phyloP scores from a whole-genome alignment of 2,888 invertebrate species.

The Glyphotaelius pellucidus region DNA sequence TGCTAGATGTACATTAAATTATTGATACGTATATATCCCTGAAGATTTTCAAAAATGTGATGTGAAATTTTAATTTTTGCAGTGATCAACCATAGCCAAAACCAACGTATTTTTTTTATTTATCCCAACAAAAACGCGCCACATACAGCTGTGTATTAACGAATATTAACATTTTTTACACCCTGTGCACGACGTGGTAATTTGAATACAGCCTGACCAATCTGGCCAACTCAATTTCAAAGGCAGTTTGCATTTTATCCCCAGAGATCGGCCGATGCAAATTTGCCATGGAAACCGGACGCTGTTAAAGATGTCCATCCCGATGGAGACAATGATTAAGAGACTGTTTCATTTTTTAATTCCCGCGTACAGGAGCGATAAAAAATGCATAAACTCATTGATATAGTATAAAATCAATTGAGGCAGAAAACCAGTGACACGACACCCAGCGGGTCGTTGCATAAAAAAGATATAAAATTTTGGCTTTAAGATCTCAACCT shows the following conservation, averaged over 20 bases:
- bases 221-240: neutral
- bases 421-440: neutral
- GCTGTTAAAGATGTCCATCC: constrained; percentile 12
- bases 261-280: constrained; percentile 34
- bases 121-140: no score
- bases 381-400: neutral
- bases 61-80: no score
- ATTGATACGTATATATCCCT: no score
- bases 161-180: neutral
- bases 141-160: no score
- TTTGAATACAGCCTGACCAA: neutral
- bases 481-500: neutral
- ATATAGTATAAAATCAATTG: neutral
- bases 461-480: neutral
- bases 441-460: neutral
- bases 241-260: neutral
- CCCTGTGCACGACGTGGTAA: neutral
- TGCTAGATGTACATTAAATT: no score
- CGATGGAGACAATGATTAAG: constrained; percentile 39
- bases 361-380: neutral
- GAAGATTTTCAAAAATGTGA: no score
- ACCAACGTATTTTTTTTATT: no score
- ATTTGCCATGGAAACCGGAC: constrained; percentile 33
- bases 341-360: neutral
- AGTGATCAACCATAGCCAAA: no score